Conservation (phyloP, 2,113 vertebrate genomes). For the Panthera uncia region DNA sequence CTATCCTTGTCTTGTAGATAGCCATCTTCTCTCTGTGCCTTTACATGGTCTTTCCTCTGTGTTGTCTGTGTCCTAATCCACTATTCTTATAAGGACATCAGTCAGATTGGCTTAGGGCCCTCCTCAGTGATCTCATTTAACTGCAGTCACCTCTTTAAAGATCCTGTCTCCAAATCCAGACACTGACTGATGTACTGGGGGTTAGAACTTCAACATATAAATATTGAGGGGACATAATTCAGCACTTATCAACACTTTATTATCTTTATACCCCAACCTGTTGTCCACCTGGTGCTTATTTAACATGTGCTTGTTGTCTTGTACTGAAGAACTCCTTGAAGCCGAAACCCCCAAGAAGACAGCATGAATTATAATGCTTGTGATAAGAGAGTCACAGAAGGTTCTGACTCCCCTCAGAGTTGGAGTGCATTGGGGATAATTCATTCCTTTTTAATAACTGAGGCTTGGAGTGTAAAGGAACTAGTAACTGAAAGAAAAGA, state of each 20-base stretch:
- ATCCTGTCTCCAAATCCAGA: not conserved
- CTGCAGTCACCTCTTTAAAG: not conserved
- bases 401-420: not conserved
- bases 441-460: not conserved
- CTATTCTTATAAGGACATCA: not conserved
- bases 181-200: not conserved
- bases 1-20: not conserved
- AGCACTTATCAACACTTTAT: not conserved
- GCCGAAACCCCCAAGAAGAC: not conserved
- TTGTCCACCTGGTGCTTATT: not conserved
- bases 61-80: not conserved
- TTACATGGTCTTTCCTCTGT: not conserved
- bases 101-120: not conserved
- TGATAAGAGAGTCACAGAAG: not conserved
- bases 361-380: not conserved
- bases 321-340: not conserved
- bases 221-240: not conserved
- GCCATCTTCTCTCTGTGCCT: not conserved
- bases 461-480: not conserved
- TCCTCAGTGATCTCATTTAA: not conserved
- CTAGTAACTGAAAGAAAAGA: not conserved
- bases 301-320: not conserved
- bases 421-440: not conserved
- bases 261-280: not conserved
- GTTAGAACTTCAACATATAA: not conserved